Evolutionary conservation across 2,888 invertebrate genomes (phyloP).

Genomic region (Abscondita cerata): DNA sequence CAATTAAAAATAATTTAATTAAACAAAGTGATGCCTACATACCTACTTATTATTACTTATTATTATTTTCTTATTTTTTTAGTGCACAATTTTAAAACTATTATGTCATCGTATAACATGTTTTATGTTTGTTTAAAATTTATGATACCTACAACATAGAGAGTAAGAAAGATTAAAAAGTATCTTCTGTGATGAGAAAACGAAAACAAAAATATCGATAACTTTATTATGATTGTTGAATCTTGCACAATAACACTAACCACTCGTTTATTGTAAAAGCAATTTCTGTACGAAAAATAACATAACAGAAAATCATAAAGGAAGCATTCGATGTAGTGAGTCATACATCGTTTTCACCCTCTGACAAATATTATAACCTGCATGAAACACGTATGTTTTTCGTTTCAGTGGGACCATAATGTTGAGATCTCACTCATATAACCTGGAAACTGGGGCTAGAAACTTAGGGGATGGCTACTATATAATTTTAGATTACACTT

Average conservation of each 20-base stretch:
- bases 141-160: too few relatives aligned
- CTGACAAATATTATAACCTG: constrained; percentile 26
- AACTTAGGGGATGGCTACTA: constrained; percentile 11
- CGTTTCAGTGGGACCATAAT: constrained; percentile 20
- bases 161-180: too few relatives aligned
- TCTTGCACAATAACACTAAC: constrained; percentile 6
- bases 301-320: constrained; percentile 25
- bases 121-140: too few relatives aligned
- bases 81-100: too few relatives aligned
- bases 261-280: constrained; percentile 1
- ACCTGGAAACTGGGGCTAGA: constrained; percentile 11
- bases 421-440: constrained; percentile 19
- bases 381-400: constrained; percentile 24
- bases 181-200: too few relatives aligned
- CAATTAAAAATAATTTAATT: too few relatives aligned
- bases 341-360: constrained; percentile 26
- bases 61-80: too few relatives aligned
- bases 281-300: constrained; percentile 18
- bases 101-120: too few relatives aligned
- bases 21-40: too few relatives aligned
- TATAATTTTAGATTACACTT: constrained; percentile 15
- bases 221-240: too few relatives aligned
- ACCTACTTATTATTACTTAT: too few relatives aligned
- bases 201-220: too few relatives aligned
- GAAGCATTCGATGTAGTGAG: constrained; percentile 25